Conservation (phyloP, 2,888 invertebrate genomes). For the Campoletis raptor region DNA sequence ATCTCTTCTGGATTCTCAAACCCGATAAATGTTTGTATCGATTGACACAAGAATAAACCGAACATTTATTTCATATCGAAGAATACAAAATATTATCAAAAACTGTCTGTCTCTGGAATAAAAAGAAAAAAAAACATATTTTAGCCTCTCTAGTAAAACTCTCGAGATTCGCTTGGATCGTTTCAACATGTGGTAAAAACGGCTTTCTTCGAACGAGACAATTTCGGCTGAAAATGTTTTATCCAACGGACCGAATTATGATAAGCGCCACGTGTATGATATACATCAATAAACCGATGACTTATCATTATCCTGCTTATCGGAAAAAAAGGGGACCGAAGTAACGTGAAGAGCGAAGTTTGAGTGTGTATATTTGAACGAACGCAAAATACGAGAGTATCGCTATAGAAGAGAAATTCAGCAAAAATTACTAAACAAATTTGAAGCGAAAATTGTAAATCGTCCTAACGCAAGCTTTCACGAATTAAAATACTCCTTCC, state of each 20-base stretch:
- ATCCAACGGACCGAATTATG: constrained; percentile 34
- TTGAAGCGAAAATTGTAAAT: not conserved
- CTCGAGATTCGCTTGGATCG: not conserved
- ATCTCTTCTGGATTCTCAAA: not conserved
- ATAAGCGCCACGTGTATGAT: constrained; percentile 23
- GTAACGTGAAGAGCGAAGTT: not conserved
- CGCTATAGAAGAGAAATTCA: not conserved
- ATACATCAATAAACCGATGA: constrained; percentile 7
- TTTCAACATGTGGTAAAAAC: constrained; percentile 1
- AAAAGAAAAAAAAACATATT: not conserved
- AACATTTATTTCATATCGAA: not conserved
- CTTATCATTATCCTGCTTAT: constrained; percentile 6
- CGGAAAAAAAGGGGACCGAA: constrained; percentile 23
- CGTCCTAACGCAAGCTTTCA: too few species aligned
- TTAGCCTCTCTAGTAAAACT: not conserved
- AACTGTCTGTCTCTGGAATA: not conserved
- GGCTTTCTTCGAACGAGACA: not conserved
- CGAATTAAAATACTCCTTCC: too few species aligned
- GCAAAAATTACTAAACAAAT: not conserved
- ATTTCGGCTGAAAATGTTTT: constrained; percentile 20
- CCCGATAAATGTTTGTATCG: not conserved
- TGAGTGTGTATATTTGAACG: not conserved
- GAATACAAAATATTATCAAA: not conserved
- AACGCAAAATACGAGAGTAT: constrained; percentile 5
- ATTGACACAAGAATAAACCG: not conserved